Base-by-base conservation (phyloP, 2,797 vertebrate genomes). In the Delichon dasypus region DNA sequence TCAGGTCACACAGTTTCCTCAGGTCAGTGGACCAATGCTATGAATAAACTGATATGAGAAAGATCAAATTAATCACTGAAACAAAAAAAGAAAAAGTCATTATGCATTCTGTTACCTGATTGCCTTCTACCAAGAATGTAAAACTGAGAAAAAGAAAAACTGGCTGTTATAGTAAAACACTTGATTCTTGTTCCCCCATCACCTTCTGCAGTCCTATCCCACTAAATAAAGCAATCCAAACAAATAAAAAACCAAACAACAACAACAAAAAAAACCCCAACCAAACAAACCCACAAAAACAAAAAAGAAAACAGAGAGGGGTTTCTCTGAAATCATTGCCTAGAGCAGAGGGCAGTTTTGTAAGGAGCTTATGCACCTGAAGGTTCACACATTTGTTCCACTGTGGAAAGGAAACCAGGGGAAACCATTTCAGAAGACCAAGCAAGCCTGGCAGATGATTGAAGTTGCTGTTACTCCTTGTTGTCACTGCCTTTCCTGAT, bases 221-320 rank as follows among this genome's bases (percentile, higher is more conserved):
- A 10, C 22, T 42, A 29, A 34, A 17, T 5, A 7, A 7, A 5
- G 4, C 23, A 64, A 17, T 21, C 32, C 18, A 67, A 57, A n/a
- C 11, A 21, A 44, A 16, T 27, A 32, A 11, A n/a, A 40, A 22
- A 13, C 2, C 16, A 65, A 57, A 30, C 10, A 38, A 38, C 10
- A 38, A 36, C n/a, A n/a, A n/a, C n/a, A n/a, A n/a, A n/a, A n/a
- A n/a, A n/a, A n/a, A n/a, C n/a, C n/a, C 32, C 6, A 20, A 44
- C 36, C 13, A 64, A 57, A 23, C 26, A 5, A 20, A 42, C 3
- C 36, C 15, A 23, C 9, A n/a, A 29, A 25, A 7, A 50, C 6
- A 11, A 18, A 5, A 11, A 6, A 5, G 0, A 17, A 8, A 0
- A 0, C 3, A 7, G 13, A 7, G 27, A 30, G n/a, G 10, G 12